Conservation (phyloP, 2,888 invertebrate genomes). For the Macaria notata region DNA sequence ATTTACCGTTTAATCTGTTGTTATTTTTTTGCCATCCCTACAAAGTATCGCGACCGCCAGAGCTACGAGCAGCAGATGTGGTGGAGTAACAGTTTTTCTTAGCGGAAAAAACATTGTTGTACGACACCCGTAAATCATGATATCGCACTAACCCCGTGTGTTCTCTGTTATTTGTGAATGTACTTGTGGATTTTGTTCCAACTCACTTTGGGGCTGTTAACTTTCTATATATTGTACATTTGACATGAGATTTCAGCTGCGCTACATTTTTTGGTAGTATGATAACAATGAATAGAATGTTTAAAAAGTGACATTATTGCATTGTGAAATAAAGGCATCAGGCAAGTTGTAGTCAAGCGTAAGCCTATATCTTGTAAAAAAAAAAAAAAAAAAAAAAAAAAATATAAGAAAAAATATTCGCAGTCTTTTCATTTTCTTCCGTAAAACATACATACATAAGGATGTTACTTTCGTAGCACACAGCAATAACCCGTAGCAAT, state of each 20-base stretch:
- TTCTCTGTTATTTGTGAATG: slow-evolving; percentile 1
- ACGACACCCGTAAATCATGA: slow-evolving; percentile 8
- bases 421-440: too few species aligned
- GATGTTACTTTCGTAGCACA: too few species aligned
- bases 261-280: not conserved
- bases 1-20: too few species aligned
- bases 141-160: slow-evolving; percentile 5
- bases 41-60: slow-evolving; percentile 9
- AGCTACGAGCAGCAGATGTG: slow-evolving; percentile 14
- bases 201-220: not conserved
- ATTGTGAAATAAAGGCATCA: too few species aligned
- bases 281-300: too few species aligned
- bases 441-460: too few species aligned
- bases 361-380: too few species aligned
- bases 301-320: too few species aligned
- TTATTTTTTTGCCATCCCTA: not conserved
- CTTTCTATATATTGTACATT: not conserved
- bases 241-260: not conserved
- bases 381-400: too few species aligned
- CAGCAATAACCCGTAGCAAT: too few species aligned
- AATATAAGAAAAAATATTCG: too few species aligned
- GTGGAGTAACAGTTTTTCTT: slow-evolving; percentile 16
- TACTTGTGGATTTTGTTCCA: slow-evolving; percentile 1
- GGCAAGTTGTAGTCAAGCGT: too few species aligned
- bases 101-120: slow-evolving; percentile 16